These are phyloP conservation scores for Pollachius pollachius DNA, from an alignment of 2,113 vertebrate species.

Conservation along the genomic window DNA sequence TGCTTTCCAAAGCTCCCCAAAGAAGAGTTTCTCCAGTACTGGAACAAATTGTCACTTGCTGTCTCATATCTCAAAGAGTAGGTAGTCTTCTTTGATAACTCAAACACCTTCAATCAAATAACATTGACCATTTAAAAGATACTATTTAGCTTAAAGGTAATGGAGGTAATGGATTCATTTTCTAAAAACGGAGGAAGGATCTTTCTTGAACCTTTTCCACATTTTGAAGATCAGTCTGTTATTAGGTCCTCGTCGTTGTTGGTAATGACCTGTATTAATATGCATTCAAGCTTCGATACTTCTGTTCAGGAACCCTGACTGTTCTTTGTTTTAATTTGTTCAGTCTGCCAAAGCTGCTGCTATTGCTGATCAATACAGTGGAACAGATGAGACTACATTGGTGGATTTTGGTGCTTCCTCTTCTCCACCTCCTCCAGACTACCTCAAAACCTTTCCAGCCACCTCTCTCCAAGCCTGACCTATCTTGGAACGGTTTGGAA, in stretches of 20 bases:
- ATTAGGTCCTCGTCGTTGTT: no score
- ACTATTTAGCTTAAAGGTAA: no score
- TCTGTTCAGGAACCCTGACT: not conserved
- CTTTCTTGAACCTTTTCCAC: no score
- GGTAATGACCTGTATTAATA: no score
- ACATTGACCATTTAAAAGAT: no score
- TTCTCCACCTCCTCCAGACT: constrained; percentile 67
- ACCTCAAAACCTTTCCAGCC: constrained; percentile 52
- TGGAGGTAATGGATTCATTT: no score
- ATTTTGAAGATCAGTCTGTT: no score
- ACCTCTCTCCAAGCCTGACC: not conserved
- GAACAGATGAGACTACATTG: not conserved
- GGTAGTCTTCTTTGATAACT: not conserved
- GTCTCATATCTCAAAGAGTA: constrained; percentile 66
- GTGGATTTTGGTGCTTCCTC: constrained; percentile 71
- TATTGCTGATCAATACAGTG: constrained; percentile 17
- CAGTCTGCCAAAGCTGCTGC: constrained; percentile 54
- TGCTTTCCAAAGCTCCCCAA: constrained; percentile 56
- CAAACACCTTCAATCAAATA: not conserved
- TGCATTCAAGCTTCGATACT: not conserved
- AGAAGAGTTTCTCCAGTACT: constrained; percentile 56
- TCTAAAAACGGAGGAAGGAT: no score
- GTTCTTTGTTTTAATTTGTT: constrained; percentile 3
- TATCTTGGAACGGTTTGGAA: constrained; percentile 78
- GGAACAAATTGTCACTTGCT: constrained; percentile 52